Percentiles rank a stretch among this genome's conserved stretches.
Evolutionary conservation across 2,888 invertebrate genomes (phyloP).

Genomic region (Rapana venosa): DNA sequence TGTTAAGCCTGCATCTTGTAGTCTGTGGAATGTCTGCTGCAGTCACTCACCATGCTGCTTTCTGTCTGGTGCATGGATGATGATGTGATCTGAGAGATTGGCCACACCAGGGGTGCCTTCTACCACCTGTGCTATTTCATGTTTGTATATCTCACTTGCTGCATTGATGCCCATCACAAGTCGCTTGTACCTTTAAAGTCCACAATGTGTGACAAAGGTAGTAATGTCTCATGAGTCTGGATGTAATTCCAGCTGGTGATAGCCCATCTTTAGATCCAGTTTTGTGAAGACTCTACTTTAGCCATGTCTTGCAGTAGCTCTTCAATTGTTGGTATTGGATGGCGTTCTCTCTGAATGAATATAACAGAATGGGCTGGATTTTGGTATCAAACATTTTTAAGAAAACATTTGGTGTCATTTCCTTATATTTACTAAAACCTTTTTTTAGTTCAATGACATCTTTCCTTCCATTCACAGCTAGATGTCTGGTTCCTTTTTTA

Average conservation of each 20-base stretch:
- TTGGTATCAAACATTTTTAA: constrained; percentile 56
- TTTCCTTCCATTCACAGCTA: too few species aligned
- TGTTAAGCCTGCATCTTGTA: constrained; percentile 52
- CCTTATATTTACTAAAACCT: too few species aligned
- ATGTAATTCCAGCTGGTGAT: constrained; percentile 45
- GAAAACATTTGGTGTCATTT: not conserved
- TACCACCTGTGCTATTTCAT: too few species aligned
- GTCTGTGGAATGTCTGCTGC: constrained; percentile 43
- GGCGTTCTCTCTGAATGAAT: constrained; percentile 49
- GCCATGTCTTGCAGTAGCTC: constrained; percentile 53
- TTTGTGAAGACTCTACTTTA: constrained; percentile 50
- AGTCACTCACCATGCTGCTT: constrained; percentile 53
- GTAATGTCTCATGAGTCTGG: constrained; percentile 44
- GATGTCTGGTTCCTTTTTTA: too few species aligned
- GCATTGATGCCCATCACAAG: constrained; percentile 45
- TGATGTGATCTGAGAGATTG: too few species aligned
- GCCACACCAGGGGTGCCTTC: too few species aligned
- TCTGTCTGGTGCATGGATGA: too few species aligned
- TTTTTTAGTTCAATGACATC: constrained; percentile 5
- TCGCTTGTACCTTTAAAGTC: constrained; percentile 41
- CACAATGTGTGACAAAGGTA: constrained; percentile 41
- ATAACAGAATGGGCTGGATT: constrained; percentile 53
- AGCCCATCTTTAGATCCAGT: constrained; percentile 52
- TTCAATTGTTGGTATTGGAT: constrained; percentile 52
- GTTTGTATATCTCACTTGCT: too few species aligned